Conservation (phyloP, 2,888 invertebrate species). For the Arctia plantaginis region DNA sequence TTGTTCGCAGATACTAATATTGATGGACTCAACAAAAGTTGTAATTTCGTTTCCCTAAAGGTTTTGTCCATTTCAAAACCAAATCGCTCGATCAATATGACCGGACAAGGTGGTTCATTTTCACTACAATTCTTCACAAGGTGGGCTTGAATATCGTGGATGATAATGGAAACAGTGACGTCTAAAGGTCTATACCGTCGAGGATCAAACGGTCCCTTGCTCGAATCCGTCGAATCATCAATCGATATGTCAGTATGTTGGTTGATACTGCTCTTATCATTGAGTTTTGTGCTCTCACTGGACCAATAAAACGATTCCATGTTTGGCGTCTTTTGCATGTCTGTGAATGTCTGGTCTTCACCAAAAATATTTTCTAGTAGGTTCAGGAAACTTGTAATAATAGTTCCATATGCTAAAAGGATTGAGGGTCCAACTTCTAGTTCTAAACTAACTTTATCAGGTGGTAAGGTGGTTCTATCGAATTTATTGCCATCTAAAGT, state of each 20-base stretch:
- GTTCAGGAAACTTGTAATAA: slow-evolving; percentile 95
- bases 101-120: slow-evolving; percentile 96
- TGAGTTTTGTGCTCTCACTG: slow-evolving; percentile 73
- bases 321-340: slow-evolving; percentile 91
- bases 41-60: slow-evolving; percentile 96
- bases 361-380: slow-evolving; percentile 99
- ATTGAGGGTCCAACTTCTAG: slow-evolving; percentile 98
- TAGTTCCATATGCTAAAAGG: slow-evolving; percentile 95
- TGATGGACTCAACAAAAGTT: slow-evolving; percentile 95
- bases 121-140: slow-evolving; percentile 96
- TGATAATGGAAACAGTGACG: slow-evolving; percentile 96
- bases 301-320: slow-evolving; percentile 76
- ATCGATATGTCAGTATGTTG: slow-evolving; percentile 86
- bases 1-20: slow-evolving; percentile 93
- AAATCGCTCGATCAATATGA: slow-evolving; percentile 94
- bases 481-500: slow-evolving; percentile 91
- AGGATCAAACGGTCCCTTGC: slow-evolving; percentile 92
- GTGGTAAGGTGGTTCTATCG: slow-evolving; percentile 93
- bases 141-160: slow-evolving; percentile 98
- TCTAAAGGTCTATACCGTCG: slow-evolving; percentile 95
- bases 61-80: slow-evolving; percentile 99
- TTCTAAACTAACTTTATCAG: slow-evolving; percentile 96
- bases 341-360: slow-evolving; percentile 97
- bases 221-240: slow-evolving; percentile 88
- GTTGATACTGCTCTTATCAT: slow-evolving; percentile 77